Base-by-base conservation (phyloP, 2,888 invertebrate species). In the Dryomyza anilis region DNA sequence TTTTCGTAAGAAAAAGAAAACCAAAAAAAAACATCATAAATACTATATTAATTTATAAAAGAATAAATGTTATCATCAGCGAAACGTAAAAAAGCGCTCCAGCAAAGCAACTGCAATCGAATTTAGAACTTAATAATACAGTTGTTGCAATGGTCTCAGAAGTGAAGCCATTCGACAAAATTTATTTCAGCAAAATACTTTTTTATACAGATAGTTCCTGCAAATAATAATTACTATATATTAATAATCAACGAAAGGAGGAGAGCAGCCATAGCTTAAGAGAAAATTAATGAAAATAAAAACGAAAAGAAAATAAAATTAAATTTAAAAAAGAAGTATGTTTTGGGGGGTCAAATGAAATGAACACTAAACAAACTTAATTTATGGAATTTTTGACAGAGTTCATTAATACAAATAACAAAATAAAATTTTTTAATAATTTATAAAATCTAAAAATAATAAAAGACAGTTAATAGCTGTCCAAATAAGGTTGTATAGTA, bases 371-470 rank as follows among this genome's bases (percentile, higher is more conserved):
- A 39, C 12, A 50, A 60, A 23, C 30, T 33, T 48, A 27, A 21
- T 53, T 27, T 53, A 53, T 61, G 61, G 61, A 61, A 60, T 52
- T 61, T 61, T 53, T 21, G 52, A 61, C 52, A 61, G 10, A 61
- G 61, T 59, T 55, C 33, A 55, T 36, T 55, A 30, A 57, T 45
- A 57, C 43, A 58, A 29, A 16, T 59, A 59, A 59, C 59, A 59
- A 59, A 48, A 48, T 48, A 30, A 46, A 59, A n/a, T n/a, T n/a
- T n/a, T 19, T 48, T 21, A 19, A 55, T 33, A 6, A 30, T 45
- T 29, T 58, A 29, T 58, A 46, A 61, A 36, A 33, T 43, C 45
- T 23, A 46, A 45, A 46, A 33, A 30, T 48, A 30, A 33, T 59
- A 33, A 36, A 53, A 29, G n/a, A n/a, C n/a, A n/a, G n/a, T 46